These are phyloP conservation scores for Etheostoma perlongum DNA, from an alignment of 2,797 vertebrate genomes.

Conservation along the genomic window DNA sequence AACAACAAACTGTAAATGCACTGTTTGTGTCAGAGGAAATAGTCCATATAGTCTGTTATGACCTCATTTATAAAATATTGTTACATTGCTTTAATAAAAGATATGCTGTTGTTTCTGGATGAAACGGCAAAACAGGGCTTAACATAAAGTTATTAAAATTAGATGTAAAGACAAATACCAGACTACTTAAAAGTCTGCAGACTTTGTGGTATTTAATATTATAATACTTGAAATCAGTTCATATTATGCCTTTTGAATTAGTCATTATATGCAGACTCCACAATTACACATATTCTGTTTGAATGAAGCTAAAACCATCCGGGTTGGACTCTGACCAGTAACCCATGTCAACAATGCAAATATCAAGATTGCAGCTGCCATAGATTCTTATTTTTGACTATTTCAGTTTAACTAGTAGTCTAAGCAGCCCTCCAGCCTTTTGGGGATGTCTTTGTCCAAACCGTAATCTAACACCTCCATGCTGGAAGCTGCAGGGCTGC, in stretches of 20 bases:
- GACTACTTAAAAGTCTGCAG: neutral
- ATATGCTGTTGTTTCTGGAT: neutral
- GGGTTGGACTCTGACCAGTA: neutral
- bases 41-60: neutral
- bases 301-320: neutral
- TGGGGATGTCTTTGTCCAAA: constrained; percentile 6
- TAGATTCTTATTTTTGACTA: neutral
- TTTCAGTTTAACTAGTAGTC: constrained; percentile 8
- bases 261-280: too few species aligned
- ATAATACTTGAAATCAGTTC: neutral
- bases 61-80: neutral
- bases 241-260: too few species aligned
- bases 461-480: neutral
- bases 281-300: neutral
- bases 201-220: neutral
- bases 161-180: neutral
- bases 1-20: neutral
- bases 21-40: neutral
- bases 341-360: neutral
- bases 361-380: neutral
- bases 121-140: neutral
- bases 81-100: neutral
- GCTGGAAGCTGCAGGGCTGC: neutral
- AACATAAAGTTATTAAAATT: neutral
- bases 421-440: neutral